Conservation (phyloP, 2,888 invertebrate genomes). For the Eurytoma californica region DNA sequence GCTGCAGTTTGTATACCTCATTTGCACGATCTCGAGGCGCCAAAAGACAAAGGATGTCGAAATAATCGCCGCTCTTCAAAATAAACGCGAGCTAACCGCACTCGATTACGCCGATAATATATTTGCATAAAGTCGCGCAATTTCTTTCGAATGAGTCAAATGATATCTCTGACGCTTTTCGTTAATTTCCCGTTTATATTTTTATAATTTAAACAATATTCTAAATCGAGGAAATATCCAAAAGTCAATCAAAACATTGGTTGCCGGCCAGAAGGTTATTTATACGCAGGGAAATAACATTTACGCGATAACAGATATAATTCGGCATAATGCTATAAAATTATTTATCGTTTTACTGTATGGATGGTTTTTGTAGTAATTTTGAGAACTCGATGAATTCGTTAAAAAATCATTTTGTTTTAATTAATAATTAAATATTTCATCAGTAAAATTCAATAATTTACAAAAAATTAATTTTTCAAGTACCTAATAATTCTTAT, state of each 20-base stretch:
- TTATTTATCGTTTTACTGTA: background rate
- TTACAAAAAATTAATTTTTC: too few species aligned
- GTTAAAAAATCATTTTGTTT: too few species aligned
- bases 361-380: too few species aligned
- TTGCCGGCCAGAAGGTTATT: constrained; percentile 25
- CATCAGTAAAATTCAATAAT: too few species aligned
- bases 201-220: background rate
- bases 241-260: constrained; percentile 41
- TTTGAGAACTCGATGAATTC: too few species aligned
- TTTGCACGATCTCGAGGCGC: constrained; percentile 9
- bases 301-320: constrained; percentile 29
- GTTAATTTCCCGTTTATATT: background rate
- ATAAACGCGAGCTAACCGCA: background rate
- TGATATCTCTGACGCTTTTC: background rate
- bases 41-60: constrained; percentile 42
- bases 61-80: constrained; percentile 16
- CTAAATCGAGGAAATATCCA: constrained; percentile 9
- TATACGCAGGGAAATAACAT: constrained; percentile 23
- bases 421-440: too few species aligned
- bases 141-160: background rate
- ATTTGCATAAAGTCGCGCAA: background rate
- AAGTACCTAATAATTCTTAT: too few species aligned
- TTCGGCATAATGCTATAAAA: background rate
- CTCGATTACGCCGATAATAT: too few species aligned
- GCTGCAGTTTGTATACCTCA: constrained; percentile 9